phyloP scores from a whole-genome alignment of 2,888 invertebrate species.

The Uropetala carovei region DNA sequence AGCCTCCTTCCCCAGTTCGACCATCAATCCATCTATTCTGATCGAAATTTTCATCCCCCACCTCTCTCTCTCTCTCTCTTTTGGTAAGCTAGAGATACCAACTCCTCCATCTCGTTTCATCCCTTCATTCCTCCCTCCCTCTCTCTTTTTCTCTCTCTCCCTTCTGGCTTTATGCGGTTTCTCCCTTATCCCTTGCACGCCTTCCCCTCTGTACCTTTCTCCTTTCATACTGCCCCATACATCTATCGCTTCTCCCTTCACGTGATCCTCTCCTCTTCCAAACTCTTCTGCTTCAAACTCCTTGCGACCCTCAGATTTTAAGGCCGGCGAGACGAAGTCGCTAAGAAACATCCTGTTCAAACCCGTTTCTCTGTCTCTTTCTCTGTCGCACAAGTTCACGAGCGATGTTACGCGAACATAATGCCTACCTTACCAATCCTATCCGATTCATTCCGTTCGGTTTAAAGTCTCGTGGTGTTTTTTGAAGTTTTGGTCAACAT shows the following conservation, averaged over 20 bases:
- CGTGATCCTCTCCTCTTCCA: background rate
- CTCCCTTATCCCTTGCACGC: background rate
- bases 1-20: background rate
- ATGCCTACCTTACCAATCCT: too few species aligned
- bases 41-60: constrained; percentile 16
- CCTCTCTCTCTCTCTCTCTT: background rate
- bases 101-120: background rate
- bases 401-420: too few species aligned
- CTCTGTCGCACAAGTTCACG: too few species aligned
- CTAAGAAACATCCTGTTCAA: too few species aligned
- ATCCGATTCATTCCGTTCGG: too few species aligned
- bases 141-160: background rate
- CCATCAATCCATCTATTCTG: background rate
- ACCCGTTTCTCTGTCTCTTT: too few species aligned
- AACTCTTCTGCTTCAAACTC: background rate
- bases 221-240: background rate
- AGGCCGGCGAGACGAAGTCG: too few species aligned
- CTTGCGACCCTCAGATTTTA: too few species aligned
- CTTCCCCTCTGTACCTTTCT: background rate
- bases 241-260: background rate
- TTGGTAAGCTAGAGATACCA: background rate
- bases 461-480: too few species aligned
- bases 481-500: too few species aligned
- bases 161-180: background rate
- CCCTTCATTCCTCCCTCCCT: background rate